Base-by-base conservation (phyloP, 64 coral and sea anemone genomes). In the Cladopsammia gracilis region DNA sequence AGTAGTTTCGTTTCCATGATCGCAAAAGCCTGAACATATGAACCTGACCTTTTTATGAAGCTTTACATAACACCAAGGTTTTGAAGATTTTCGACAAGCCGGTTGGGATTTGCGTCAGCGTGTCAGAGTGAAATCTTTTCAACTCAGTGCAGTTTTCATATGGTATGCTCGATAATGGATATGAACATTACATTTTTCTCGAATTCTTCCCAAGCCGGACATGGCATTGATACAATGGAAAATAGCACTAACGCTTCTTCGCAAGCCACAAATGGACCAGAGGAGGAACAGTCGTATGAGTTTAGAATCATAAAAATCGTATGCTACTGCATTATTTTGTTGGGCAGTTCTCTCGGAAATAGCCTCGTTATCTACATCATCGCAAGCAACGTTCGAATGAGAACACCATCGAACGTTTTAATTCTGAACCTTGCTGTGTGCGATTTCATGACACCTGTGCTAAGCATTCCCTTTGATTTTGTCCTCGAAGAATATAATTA, bases 381-480 rank as follows among this genome's bases (percentile, higher is more conserved):
- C 44, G 70, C 50, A 25, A 56, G 62, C 46, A 87, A 82, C 13
- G 25, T 58, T 43, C 71, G 81, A 12, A 75, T 93, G 82, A 42
- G 83, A 13, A 87, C 91, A 6, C 58, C 82, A 0, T 93, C 91
- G 2, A 93, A 93, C 70, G 16, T 66, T 25, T 54, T 93, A 19
- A 83, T 93, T 22, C 48, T 73, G 56, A 93, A 93, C 64, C 60
- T 93, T 2, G 91, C 91, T 4, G 49, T 93, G 3, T 93, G 91
- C 19, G 91, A 93, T 78, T 67, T 93, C 16, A 54, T 93, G 48
- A 74, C 91, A 15, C 91, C 91, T 18, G 34, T 93, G 6, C 20
- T 93, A 5, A 93, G 82, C 82, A 87, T 93, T 67, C 91, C 91
- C n/a, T 50, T 93, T 22, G 71, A 87, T 45, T 85, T 87, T 18